phyloP scores from a whole-genome alignment of 1,140 invertebrate genomes.

The Drosophila burlai region DNA sequence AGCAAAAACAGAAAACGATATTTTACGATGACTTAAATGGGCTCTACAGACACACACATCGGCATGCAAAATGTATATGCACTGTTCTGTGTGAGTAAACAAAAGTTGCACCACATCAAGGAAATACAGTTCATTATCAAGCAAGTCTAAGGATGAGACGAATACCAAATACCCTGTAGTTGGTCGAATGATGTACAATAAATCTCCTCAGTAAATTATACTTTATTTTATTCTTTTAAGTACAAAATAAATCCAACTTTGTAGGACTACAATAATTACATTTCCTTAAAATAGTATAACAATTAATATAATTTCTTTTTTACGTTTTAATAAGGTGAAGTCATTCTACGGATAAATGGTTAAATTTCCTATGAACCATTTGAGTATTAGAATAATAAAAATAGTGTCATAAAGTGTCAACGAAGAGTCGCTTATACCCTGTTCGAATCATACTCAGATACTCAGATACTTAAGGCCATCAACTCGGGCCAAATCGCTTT shows the following conservation, averaged over 20 bases:
- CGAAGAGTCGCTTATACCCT: neutral
- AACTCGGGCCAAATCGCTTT: slow-evolving; percentile 42
- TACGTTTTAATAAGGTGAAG: neutral
- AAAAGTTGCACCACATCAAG: slow-evolving; percentile 39
- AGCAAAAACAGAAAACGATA: slow-evolving; percentile 15
- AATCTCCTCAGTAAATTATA: too few species aligned
- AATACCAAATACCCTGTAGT: neutral
- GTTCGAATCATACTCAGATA: neutral
- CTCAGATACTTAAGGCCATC: slow-evolving; percentile 17
- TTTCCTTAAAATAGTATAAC: neutral
- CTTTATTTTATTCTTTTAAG: neutral
- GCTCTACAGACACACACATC: neutral
- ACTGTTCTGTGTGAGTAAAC: slow-evolving; percentile 7
- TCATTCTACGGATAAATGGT: neutral
- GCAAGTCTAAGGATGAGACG: neutral
- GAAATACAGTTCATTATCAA: slow-evolving; percentile 42
- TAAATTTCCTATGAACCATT: neutral
- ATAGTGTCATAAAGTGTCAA: neutral
- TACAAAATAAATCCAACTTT: neutral
- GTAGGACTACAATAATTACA: too few species aligned
- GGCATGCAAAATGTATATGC: neutral
- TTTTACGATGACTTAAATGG: slow-evolving; percentile 24
- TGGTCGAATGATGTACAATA: neutral
- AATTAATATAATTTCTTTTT: neutral
- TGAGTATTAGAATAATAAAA: neutral